These are phyloP conservation scores for Erethizon dorsatum DNA, from an alignment of 2,797 vertebrate genomes.

Conservation along the genomic window DNA sequence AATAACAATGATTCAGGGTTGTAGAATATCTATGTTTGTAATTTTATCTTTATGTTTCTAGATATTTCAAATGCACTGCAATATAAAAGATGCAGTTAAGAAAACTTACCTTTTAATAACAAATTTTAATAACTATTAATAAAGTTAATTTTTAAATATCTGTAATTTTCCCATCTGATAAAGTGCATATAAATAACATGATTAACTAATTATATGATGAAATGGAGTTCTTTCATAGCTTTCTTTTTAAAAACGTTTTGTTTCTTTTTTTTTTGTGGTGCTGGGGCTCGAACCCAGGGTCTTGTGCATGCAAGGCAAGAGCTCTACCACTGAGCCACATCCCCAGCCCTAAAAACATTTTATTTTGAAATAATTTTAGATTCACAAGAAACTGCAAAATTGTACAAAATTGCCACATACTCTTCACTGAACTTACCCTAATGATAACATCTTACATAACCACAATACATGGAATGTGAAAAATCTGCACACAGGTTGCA, in stretches of 20 bases:
- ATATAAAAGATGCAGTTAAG: slow-evolving; percentile 45
- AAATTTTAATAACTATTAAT: neutral
- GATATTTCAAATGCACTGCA: neutral
- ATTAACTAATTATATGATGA: neutral
- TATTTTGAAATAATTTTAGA: slow-evolving; percentile 42
- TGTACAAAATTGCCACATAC: neutral
- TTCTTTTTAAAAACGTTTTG: neutral
- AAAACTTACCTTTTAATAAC: neutral
- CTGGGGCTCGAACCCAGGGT: too few species aligned
- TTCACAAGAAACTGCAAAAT: neutral
- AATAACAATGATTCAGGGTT: neutral
- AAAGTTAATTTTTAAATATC: neutral
- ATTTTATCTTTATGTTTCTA: slow-evolving; percentile 37
- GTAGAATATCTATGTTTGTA: neutral
- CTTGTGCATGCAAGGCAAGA: too few species aligned
- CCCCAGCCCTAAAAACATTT: neutral
- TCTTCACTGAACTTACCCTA: neutral
- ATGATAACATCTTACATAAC: neutral
- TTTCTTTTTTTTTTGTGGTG: neutral
- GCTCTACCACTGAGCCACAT: too few species aligned
- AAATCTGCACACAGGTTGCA: neutral
- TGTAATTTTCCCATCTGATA: slow-evolving; percentile 21
- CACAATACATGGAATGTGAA: neutral
- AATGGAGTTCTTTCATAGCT: neutral
- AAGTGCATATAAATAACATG: slow-evolving; percentile 5